Conservation (phyloP, 2,888 invertebrate species). For the Ormyrus pomaceus region DNA sequence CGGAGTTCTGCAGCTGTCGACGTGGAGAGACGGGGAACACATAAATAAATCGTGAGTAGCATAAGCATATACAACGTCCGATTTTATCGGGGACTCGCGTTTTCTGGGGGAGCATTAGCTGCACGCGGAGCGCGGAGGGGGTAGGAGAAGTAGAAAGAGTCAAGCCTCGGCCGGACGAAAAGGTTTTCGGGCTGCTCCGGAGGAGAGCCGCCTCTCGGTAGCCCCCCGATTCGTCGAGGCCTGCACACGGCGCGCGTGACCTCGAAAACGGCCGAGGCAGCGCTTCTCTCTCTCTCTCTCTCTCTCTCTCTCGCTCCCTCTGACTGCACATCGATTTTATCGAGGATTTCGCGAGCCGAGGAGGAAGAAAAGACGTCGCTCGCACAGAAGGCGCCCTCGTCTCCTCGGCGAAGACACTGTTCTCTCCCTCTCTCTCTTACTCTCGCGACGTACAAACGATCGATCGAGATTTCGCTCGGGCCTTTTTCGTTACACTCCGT, state of each 20-base stretch:
- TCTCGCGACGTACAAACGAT: neutral
- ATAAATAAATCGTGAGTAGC: conserved; percentile 31
- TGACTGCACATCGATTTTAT: conserved; percentile 45
- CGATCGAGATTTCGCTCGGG: conserved; percentile 28
- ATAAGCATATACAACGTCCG: neutral
- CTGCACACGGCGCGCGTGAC: conserved; percentile 30
- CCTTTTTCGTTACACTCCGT: neutral
- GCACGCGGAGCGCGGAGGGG: neutral
- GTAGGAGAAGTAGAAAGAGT: conserved; percentile 21
- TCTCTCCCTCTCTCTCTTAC: neutral
- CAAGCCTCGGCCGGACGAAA: conserved; percentile 11
- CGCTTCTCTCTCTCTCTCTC: conserved; percentile 19
- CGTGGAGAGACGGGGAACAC: neutral
- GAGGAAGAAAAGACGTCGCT: neutral
- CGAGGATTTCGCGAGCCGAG: conserved; percentile 27
- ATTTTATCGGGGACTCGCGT: conserved; percentile 9
- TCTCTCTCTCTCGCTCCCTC: conserved; percentile 20
- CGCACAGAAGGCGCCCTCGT: conserved; percentile 5
- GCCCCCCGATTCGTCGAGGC: too few species aligned
- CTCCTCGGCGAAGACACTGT: neutral
- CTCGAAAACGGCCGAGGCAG: conserved; percentile 44
- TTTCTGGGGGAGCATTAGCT: conserved; percentile 1
- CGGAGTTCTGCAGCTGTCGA: neutral
- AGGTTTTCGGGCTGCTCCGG: too few species aligned
- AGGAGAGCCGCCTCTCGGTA: too few species aligned